Evolutionary conservation across 2,113 vertebrate species (phyloP).

Genomic region (Mugil cephalus): DNA sequence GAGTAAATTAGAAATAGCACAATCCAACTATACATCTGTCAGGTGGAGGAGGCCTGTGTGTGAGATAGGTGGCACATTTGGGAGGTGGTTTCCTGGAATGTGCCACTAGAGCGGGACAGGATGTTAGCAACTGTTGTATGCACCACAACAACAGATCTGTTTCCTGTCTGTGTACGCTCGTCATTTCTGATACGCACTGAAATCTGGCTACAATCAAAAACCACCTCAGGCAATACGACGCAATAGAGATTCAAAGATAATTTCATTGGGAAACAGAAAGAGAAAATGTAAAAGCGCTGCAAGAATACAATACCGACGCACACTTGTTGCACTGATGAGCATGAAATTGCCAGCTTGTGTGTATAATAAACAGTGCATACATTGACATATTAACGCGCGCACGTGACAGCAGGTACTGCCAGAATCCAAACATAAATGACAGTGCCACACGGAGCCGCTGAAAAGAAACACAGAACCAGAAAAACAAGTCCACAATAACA

Average conservation of each 20-base stretch:
- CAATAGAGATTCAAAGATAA: background rate
- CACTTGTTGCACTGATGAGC: constrained; percentile 10
- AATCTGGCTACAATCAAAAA: constrained; percentile 56
- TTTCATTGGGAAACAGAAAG: no score
- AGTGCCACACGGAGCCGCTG: constrained; percentile 39
- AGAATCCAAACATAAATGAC: constrained; percentile 36
- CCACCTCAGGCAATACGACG: background rate
- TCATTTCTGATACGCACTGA: constrained; percentile 44
- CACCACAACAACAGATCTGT: constrained; percentile 77
- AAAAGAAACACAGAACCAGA: constrained; percentile 69
- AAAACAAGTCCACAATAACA: constrained; percentile 77
- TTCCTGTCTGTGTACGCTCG: constrained; percentile 75
- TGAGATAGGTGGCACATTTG: constrained; percentile 61
- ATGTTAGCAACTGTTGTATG: constrained; percentile 81
- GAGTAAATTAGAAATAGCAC: constrained; percentile 53
- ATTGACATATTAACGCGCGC: constrained; percentile 7
- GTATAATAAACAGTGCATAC: background rate
- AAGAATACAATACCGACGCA: background rate
- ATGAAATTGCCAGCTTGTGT: constrained; percentile 2
- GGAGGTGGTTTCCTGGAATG: constrained; percentile 83
- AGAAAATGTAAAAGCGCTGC: background rate
- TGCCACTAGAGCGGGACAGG: constrained; percentile 82
- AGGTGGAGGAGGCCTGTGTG: constrained; percentile 19
- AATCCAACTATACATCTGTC: constrained; percentile 28
- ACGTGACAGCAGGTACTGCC: constrained; percentile 32